phyloP scores from a whole-genome alignment of 2,888 invertebrate species.

The Sceliomorpha sp. region DNA sequence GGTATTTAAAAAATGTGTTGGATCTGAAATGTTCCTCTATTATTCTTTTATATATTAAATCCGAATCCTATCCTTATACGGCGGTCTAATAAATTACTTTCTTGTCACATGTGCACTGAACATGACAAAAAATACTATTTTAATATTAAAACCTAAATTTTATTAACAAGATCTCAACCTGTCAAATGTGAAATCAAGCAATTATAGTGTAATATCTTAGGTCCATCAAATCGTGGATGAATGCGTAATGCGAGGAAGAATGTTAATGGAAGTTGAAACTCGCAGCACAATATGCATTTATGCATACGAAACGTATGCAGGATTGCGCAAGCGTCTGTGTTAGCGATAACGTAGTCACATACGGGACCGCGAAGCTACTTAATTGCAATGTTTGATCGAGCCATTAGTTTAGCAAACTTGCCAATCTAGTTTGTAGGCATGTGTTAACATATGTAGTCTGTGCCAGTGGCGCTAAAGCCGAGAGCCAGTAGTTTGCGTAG shows the following conservation, averaged over 20 bases:
- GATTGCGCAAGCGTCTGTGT: conserved; percentile 38
- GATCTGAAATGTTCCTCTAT: too few relatives aligned
- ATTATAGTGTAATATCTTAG: too few relatives aligned
- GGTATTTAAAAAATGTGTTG: too few relatives aligned
- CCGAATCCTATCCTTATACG: too few relatives aligned
- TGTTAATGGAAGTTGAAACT: conserved; percentile 31
- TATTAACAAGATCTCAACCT: too few relatives aligned
- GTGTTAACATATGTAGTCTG: conserved; percentile 44
- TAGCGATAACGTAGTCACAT: conserved; percentile 55
- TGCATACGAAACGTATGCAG: conserved; percentile 26
- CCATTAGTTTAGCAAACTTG: conserved; percentile 63
- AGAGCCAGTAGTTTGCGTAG: too few relatives aligned
- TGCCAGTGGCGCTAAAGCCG: too few relatives aligned
- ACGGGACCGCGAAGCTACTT: conserved; percentile 62
- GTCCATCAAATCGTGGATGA: not conserved
- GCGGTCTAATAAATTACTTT: too few relatives aligned
- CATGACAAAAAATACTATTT: too few relatives aligned
- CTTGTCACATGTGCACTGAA: too few relatives aligned
- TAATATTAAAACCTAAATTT: too few relatives aligned
- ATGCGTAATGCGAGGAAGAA: conserved; percentile 21
- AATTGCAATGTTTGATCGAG: conserved; percentile 69
- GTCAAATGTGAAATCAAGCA: not conserved
- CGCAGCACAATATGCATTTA: conserved; percentile 32
- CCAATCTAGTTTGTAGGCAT: conserved; percentile 48
- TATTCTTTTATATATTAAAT: too few relatives aligned